phyloP scores from a whole-genome alignment of 2,888 invertebrate genomes.

The Drosophila cognata region DNA sequence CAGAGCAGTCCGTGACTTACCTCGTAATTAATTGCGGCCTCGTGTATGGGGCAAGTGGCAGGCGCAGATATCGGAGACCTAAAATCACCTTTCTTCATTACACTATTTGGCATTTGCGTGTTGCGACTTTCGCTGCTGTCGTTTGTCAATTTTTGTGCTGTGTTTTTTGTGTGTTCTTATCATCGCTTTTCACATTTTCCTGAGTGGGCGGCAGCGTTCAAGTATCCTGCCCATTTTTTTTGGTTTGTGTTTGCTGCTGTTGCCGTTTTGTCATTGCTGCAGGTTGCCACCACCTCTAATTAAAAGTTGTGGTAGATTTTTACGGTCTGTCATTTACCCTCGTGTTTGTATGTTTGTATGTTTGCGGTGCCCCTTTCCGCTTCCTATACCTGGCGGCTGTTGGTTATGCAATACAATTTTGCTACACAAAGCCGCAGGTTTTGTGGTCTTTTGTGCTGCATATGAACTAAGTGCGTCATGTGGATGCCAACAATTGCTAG shows the following conservation, averaged over 20 bases:
- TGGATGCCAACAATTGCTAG: slow-evolving; percentile 6
- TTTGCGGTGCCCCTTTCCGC: background rate
- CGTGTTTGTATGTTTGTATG: slow-evolving; percentile 29
- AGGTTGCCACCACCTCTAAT: slow-evolving; percentile 53
- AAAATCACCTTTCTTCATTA: background rate
- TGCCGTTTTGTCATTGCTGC: slow-evolving; percentile 20
- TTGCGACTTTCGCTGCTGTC: slow-evolving; percentile 30
- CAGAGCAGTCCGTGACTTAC: slow-evolving; percentile 40
- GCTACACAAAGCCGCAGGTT: slow-evolving; percentile 36
- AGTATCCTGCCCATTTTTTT: slow-evolving; percentile 17
- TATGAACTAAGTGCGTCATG: slow-evolving; percentile 32
- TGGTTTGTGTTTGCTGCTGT: slow-evolving; percentile 8
- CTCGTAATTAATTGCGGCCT: slow-evolving; percentile 60
- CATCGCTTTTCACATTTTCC: slow-evolving; percentile 26
- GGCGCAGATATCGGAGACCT: slow-evolving; percentile 1
- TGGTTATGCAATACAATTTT: slow-evolving; percentile 44
- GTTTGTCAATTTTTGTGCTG: slow-evolving; percentile 48
- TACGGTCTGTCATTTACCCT: slow-evolving; percentile 48
- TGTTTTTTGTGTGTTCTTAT: slow-evolving; percentile 25
- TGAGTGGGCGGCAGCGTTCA: background rate
- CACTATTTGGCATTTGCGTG: slow-evolving; percentile 1
- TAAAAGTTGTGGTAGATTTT: slow-evolving; percentile 62
- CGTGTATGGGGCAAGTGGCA: slow-evolving; percentile 13
- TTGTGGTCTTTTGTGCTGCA: slow-evolving; percentile 16
- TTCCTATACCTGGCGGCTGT: background rate